Evolutionary conservation across 2,888 invertebrate genomes (phyloP).

Genomic region (Seira musarum): DNA sequence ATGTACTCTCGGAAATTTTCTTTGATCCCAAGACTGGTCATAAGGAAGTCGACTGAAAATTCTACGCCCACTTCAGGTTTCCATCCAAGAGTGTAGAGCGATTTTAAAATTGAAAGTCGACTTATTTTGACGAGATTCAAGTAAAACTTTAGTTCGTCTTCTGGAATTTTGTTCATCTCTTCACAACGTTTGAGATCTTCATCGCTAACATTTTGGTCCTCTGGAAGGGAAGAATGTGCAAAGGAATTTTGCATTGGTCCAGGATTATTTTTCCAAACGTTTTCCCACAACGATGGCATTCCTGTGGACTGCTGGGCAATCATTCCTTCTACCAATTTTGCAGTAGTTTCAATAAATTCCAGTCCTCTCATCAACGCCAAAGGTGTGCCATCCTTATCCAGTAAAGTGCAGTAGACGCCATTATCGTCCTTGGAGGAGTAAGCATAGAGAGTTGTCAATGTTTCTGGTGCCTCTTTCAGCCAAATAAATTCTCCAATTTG

Average conservation of each 20-base stretch:
- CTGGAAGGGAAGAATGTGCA: not conserved
- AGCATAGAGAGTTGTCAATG: not conserved
- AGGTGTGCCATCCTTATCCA: not conserved
- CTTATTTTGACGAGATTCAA: not conserved
- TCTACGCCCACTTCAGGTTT: not conserved
- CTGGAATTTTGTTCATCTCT: not conserved
- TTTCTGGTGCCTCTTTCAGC: not conserved
- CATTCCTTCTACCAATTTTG: constrained; percentile 17
- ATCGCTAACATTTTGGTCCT: not conserved
- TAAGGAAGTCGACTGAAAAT: not conserved
- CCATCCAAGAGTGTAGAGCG: constrained; percentile 15
- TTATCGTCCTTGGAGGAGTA: not conserved
- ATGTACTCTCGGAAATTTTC: not conserved
- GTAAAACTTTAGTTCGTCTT: not conserved
- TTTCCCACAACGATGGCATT: constrained; percentile 45
- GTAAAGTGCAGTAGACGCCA: not conserved
- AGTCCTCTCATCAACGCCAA: not conserved
- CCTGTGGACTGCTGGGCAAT: not conserved
- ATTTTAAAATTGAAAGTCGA: not conserved
- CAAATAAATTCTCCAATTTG: constrained; percentile 38
- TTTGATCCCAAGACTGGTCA: not conserved
- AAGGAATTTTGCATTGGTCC: constrained; percentile 11
- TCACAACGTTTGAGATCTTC: not conserved
- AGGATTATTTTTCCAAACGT: constrained; percentile 10
- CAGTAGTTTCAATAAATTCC: constrained; percentile 37